Evolutionary conservation across 2,797 vertebrate species (phyloP).

Genomic region (Phalloptychus januarius): DNA sequence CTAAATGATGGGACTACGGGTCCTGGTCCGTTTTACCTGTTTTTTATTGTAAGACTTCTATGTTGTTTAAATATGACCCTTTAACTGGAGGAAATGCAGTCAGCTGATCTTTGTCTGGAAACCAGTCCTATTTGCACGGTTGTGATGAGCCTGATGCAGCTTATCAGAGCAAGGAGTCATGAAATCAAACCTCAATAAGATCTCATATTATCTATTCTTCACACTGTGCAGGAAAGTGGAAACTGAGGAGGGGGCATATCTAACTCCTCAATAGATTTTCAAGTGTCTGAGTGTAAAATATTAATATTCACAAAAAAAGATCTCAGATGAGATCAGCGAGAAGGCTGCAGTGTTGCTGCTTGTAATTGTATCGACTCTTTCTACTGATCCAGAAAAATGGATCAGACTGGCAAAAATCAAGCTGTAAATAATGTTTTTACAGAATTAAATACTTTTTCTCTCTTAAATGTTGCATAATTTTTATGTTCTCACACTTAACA

Average conservation of each 20-base stretch:
- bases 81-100: not conserved
- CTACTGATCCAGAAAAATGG: not conserved
- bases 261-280: slow-evolving; percentile 1
- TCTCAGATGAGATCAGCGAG: not conserved
- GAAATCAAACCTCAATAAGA: not conserved
- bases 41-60: no score
- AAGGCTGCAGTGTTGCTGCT: not conserved
- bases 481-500: not conserved
- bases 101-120: not conserved
- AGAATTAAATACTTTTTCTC: not conserved
- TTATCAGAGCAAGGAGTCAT: not conserved
- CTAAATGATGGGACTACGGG: not conserved
- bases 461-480: not conserved
- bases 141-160: not conserved
- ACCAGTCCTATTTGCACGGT: not conserved
- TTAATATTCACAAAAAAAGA: not conserved
- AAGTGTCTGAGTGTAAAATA: not conserved
- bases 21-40: not conserved
- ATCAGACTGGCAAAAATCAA: not conserved
- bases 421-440: not conserved
- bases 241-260: no score
- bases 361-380: not conserved
- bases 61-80: not conserved
- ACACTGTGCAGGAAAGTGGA: no score
- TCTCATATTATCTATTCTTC: not conserved